Conservation (phyloP, 1,140 invertebrate genomes). For the Dermatophagoides farinae region DNA sequence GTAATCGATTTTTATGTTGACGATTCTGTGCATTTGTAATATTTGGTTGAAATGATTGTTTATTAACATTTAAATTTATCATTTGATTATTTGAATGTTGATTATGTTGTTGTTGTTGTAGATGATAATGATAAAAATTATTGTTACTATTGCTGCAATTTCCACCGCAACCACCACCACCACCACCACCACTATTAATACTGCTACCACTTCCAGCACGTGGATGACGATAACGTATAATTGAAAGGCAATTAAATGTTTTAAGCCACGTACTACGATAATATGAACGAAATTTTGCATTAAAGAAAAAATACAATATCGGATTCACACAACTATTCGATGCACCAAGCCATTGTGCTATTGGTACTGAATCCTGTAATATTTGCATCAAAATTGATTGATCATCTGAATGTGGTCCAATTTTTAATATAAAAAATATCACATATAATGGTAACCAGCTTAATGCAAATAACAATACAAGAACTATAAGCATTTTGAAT, state of each 20-base stretch:
- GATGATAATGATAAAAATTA: too few relatives aligned
- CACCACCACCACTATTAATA: background rate
- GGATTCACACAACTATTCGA: constrained; percentile 95
- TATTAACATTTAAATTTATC: too few relatives aligned
- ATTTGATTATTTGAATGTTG: too few relatives aligned
- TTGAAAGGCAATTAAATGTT: constrained; percentile 3
- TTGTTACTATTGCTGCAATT: background rate
- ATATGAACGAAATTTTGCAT: constrained; percentile 68
- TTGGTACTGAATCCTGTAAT: constrained; percentile 52
- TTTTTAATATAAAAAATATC: constrained; percentile 34
- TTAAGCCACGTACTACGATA: constrained; percentile 33
- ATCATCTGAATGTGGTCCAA: constrained; percentile 18
- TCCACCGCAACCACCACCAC: background rate
- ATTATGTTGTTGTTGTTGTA: too few relatives aligned
- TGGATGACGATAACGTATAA: background rate
- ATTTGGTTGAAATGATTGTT: too few relatives aligned
- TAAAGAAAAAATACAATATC: constrained; percentile 86
- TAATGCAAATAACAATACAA: constrained; percentile 30
- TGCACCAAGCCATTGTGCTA: constrained; percentile 86
- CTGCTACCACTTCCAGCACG: too few relatives aligned
- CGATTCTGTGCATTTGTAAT: too few relatives aligned
- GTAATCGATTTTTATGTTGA: too few relatives aligned
- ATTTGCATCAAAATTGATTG: constrained; percentile 44
- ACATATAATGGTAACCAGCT: constrained; percentile 33
- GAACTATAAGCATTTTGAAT: constrained; percentile 33